These are phyloP conservation scores for Dallia pectoralis DNA, from an alignment of 2,797 vertebrate genomes.

Conservation along the genomic window DNA sequence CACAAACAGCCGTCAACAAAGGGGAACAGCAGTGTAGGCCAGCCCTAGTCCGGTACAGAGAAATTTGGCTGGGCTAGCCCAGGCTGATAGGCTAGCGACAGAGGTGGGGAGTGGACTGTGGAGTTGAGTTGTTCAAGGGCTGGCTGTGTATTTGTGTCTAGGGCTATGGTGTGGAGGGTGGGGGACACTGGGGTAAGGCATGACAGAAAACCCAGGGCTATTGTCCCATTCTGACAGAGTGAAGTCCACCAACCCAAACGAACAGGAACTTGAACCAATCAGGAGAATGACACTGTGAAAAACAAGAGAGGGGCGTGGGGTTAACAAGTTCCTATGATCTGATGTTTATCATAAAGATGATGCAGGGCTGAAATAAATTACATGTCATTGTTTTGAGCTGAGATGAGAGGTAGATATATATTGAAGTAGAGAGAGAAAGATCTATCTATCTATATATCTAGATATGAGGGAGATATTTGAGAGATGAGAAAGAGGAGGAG, in stretches of 20 bases:
- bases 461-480: too few species aligned
- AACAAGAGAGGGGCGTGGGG: conserved; percentile 37
- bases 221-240: conserved; percentile 44
- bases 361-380: conserved; percentile 27
- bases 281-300: conserved; percentile 52
- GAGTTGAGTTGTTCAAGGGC: conserved; percentile 51
- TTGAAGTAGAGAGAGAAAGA: conserved; percentile 23
- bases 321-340: conserved; percentile 31
- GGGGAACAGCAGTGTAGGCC: conserved; percentile 42
- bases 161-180: not conserved
- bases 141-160: conserved; percentile 23
- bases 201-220: conserved; percentile 37
- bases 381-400: conserved; percentile 55
- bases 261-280: conserved; percentile 31
- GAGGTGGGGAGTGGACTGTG: conserved; percentile 43
- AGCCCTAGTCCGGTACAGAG: conserved; percentile 44
- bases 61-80: conserved; percentile 40
- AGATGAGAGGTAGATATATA: conserved; percentile 38
- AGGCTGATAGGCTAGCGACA: conserved; percentile 35
- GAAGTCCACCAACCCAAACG: conserved; percentile 26
- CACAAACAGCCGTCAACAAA: conserved; percentile 54
- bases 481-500: too few species aligned
- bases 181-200: conserved; percentile 22
- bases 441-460: too few species aligned
- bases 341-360: conserved; percentile 30